These are phyloP conservation scores for Odontothrips loti DNA, from an alignment of 2,888 invertebrate genomes.

Conservation along the genomic window DNA sequence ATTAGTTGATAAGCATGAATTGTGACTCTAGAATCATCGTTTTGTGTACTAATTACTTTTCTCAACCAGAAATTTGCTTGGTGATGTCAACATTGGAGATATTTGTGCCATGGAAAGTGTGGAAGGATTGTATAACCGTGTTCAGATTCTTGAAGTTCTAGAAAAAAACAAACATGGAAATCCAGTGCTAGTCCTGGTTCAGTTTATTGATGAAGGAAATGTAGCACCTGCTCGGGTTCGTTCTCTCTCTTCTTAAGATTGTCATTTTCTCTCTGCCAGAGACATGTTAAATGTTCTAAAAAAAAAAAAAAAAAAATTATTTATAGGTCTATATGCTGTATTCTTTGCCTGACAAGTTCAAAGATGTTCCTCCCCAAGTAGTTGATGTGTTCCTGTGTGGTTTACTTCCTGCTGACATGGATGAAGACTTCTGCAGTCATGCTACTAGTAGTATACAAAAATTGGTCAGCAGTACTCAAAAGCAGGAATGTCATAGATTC, in stretches of 20 bases:
- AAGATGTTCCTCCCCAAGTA: slow-evolving; percentile 46
- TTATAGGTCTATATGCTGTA: slow-evolving; percentile 34
- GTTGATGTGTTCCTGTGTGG: slow-evolving; percentile 53
- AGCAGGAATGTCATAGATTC: background rate
- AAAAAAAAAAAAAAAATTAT: background rate
- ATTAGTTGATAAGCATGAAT: background rate
- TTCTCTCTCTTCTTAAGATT: background rate
- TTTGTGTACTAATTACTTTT: background rate
- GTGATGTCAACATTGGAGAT: background rate
- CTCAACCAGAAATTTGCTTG: background rate
- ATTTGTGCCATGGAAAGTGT: background rate
- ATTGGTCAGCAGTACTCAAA: slow-evolving; percentile 43
- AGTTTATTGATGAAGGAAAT: background rate
- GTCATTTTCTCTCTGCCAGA: background rate
- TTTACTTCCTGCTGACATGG: slow-evolving; percentile 54
- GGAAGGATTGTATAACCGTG: background rate
- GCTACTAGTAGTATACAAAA: slow-evolving; percentile 46
- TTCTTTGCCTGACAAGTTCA: slow-evolving; percentile 47
- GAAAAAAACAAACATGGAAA: background rate
- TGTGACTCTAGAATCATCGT: background rate
- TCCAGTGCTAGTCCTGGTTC: background rate
- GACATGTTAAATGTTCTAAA: background rate
- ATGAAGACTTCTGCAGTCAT: slow-evolving; percentile 52
- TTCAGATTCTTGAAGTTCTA: background rate
- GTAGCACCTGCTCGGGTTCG: too few relatives aligned